These are phyloP conservation scores for Orycteropus afer DNA, from an alignment of 2,113 vertebrate genomes.

Conservation along the genomic window DNA sequence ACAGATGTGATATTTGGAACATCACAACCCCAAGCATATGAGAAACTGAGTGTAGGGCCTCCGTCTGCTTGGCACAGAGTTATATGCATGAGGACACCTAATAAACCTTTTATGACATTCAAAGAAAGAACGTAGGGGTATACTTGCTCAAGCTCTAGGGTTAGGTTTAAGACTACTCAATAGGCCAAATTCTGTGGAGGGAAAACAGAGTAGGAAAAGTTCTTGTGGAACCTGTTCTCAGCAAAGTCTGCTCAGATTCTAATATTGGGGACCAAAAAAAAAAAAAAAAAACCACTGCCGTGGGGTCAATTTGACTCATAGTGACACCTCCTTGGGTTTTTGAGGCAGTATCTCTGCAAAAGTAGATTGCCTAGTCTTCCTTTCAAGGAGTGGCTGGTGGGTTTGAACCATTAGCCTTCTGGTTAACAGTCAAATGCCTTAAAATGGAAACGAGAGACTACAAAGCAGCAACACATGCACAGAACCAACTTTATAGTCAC, in stretches of 20 bases:
- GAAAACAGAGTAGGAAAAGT: not conserved
- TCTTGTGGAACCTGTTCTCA: not conserved
- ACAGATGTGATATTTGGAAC: slow-evolving; percentile 64
- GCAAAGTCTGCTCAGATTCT: not conserved
- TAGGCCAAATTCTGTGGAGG: not conserved
- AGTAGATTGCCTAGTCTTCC: too few relatives aligned
- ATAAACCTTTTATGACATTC: slow-evolving; percentile 17
- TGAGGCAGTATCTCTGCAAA: too few relatives aligned
- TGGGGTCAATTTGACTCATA: too few relatives aligned
- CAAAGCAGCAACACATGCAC: not conserved
- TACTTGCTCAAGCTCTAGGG: not conserved
- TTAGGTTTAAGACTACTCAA: not conserved
- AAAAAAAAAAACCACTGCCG: too few relatives aligned
- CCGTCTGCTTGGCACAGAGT: slow-evolving; percentile 14
- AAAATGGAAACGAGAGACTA: slow-evolving; percentile 6
- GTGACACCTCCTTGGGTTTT: too few relatives aligned
- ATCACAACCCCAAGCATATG: not conserved
- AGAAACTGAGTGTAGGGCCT: slow-evolving; percentile 18
- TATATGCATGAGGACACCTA: not conserved
- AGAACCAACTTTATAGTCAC: not conserved
- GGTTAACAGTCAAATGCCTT: not conserved
- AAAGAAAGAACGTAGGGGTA: not conserved
- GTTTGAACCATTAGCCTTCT: too few relatives aligned
- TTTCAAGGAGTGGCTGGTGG: too few relatives aligned
- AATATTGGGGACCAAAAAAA: not conserved